Evolutionary conservation across 2,888 invertebrate species (phyloP), one percentile per base, ranked within the genome.

Genomic region (Nesidiocoris tenuis): DNA sequence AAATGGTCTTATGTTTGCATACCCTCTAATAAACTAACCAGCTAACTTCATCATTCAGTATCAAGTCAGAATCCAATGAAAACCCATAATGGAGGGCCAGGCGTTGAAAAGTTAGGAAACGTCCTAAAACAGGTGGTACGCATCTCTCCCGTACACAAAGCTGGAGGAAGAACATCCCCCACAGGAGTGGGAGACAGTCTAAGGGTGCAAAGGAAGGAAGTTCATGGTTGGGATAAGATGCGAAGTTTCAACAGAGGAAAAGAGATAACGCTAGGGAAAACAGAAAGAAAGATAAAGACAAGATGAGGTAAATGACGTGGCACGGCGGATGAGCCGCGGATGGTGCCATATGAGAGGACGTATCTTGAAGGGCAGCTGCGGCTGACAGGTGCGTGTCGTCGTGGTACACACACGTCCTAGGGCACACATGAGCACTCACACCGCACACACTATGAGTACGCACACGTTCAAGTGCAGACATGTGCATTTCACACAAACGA

Each of bases 261-360:
- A 12, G 12, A 7, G 12, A 39, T 7, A 12, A 39, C 39, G 12
- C 5, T 3, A 39, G 5, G 39, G 12, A 39, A 39, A 3, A 39
- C 5, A 39, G 39, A 12, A 39, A 12, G 12, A 12, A 39, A 7
- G 39, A 39, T 12, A 12, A 39, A 39, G n/a, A n/a, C n/a, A n/a
- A n/a, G 39, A 39, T 39, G 39, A 39, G 39, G 39, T 39, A 39
- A 39, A 39, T 39, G 39, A 39, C 39, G 39, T 39, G 39, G 39
- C 5, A 39, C 39, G 39, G 39, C 39, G 39, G 39, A 39, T 39
- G 39, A 39, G 39, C 39, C 39, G 39, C 39, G 39, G 39, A 39
- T 39, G 61, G 72, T 72, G 72, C 72, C 72, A 72, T 72, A 72
- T 72, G 72, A 72, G 72, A 55, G 72, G 59, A 59, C 61, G 61